Conservation (phyloP, 2,113 vertebrate species). For the Xenotilapia leptura region DNA sequence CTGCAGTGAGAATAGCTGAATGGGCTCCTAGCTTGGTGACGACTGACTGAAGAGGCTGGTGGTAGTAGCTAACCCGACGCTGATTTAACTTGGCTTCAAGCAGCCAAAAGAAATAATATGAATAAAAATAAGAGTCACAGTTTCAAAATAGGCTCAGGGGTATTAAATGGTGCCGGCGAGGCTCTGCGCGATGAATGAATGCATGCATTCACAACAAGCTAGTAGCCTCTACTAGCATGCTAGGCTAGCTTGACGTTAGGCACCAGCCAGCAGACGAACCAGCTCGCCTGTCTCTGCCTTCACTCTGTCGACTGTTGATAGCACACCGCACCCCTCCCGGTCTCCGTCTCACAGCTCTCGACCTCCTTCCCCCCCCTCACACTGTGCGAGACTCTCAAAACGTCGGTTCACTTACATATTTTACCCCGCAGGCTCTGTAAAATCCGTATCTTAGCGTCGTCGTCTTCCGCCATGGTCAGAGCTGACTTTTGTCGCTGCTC, state of each 20-base stretch:
- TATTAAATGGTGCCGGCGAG: not conserved
- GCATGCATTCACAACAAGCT: conserved; percentile 14
- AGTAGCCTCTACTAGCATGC: conserved; percentile 37
- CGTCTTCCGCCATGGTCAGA: conserved; percentile 79
- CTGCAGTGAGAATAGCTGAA: conserved; percentile 3
- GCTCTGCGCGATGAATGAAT: conserved; percentile 32
- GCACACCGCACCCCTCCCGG: conserved; percentile 67
- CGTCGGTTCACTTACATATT: conserved; percentile 78
- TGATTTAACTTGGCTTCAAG: not conserved
- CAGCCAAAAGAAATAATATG: not conserved
- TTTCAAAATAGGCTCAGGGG: not conserved
- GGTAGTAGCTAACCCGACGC: conserved; percentile 13
- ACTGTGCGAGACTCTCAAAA: not conserved
- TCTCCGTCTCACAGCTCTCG: conserved; percentile 20
- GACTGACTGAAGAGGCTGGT: not conserved
- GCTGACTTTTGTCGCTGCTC: conserved; percentile 54
- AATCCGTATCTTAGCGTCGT: conserved; percentile 75
- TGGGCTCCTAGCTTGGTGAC: not conserved
- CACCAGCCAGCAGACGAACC: conserved; percentile 17
- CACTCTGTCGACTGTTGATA: conserved; percentile 24
- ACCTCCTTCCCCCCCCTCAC: not conserved
- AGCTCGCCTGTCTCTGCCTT: conserved; percentile 19
- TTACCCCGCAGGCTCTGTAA: conserved; percentile 83
- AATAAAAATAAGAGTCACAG: not conserved
- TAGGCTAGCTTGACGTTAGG: conserved; percentile 40